Evolutionary conservation across 2,113 vertebrate species (phyloP), one percentile per base, ranked within the genome.

Genomic region (Triplophysa tibetana): DNA sequence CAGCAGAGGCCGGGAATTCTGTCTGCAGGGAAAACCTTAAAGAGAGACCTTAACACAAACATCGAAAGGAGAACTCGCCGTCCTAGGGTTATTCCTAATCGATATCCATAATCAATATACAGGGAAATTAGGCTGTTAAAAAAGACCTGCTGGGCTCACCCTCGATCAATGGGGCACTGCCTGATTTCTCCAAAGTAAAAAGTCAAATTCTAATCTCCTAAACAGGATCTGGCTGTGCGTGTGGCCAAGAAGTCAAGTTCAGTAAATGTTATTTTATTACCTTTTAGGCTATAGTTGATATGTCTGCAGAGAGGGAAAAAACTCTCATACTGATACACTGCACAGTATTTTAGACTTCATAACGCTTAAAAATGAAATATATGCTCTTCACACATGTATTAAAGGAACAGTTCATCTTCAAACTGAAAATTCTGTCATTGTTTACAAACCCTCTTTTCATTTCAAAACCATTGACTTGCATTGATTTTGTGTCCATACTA

Each of bases 91-190:
- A 88, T 83, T 81, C 84, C 70, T 88, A 83, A 92, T 92, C 90
- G 88, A 92, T 92, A 91, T 87, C 90, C 89, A 88, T 91, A 87
- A 92, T 93, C 89, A 88, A 91, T 92, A 91, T 90, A 92, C 88
- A 89, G 86, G 89, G 88, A 91, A 92, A 92, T 92, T 24, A 90
- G 90, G 90, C 87, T 82, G 82, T 91, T 73, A 88, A 90, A 85
- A 85, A 84, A 85, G 79, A 86, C 86, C 90, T 90, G 89, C 82
- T 83, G 87, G 88, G 89, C 84, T 82, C 80, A 77, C 78, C 61
- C 85, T 78, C 81, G 85, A 92, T 92, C 91, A 89, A 89, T 91
- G 87, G 84, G 74, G 86, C 86, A 88, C 86, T 86, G 85, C 73
- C 41, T 83, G 88, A 84, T 89, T 85, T 86, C 87, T 78, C 66